phyloP scores from a whole-genome alignment of 2,113 vertebrate genomes.

The Saguinus midas region DNA sequence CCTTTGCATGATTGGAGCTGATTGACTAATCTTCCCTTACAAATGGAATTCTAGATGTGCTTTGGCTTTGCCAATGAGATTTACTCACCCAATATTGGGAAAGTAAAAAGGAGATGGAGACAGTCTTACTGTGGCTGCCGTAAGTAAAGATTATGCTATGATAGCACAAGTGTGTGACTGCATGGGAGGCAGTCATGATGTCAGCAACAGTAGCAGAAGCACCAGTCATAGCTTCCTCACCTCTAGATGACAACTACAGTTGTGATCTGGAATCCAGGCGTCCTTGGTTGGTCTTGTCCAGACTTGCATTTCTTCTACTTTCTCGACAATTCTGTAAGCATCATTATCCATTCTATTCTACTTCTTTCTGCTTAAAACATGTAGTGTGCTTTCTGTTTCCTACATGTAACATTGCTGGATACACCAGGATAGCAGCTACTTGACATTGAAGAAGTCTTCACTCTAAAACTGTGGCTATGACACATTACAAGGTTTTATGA shows the following conservation, averaged over 20 bases:
- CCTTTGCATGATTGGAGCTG: background rate
- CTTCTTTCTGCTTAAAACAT: background rate
- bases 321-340: background rate
- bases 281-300: background rate
- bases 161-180: no score
- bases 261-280: background rate
- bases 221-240: background rate
- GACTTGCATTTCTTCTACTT: background rate
- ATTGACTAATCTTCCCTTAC: background rate
- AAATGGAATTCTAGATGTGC: background rate
- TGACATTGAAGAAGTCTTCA: background rate
- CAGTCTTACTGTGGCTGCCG: background rate
- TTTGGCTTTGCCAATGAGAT: background rate
- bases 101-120: background rate
- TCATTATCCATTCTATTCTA: background rate
- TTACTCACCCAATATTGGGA: background rate
- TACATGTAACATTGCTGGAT: background rate
- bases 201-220: background rate
- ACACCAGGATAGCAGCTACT: background rate
- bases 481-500: background rate
- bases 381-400: background rate
- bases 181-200: background rate
- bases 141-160: background rate
- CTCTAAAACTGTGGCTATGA: background rate
- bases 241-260: background rate